These are phyloP conservation scores for Gasterosteus aculeatus DNA, from an alignment of 2,113 vertebrate genomes.

Conservation along the genomic window DNA sequence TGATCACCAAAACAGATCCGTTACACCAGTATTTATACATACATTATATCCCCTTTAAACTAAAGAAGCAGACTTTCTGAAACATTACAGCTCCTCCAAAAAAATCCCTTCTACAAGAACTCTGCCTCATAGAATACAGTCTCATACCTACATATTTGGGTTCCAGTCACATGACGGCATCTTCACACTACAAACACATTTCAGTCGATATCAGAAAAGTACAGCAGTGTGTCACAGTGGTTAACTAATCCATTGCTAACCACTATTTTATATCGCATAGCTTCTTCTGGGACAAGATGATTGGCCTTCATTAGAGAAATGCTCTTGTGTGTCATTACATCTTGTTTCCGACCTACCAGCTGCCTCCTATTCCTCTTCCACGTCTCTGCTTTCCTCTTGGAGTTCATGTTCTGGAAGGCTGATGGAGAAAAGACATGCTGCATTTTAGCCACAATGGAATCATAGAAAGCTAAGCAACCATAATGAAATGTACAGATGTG, in stretches of 20 bases:
- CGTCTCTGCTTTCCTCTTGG: conserved; percentile 99
- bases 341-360: conserved; percentile 82
- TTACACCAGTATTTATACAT: no score
- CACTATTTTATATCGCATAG: no score
- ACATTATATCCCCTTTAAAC: not conserved
- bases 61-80: not conserved
- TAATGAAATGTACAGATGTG: no score
- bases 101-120: not conserved
- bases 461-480: not conserved
- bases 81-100: not conserved
- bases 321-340: not conserved
- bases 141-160: not conserved
- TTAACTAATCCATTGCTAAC: not conserved
- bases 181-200: no score
- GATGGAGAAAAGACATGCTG: conserved; percentile 18
- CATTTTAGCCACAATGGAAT: not conserved
- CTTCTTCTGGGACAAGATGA: not conserved
- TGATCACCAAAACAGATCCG: no score
- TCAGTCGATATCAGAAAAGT: no score
- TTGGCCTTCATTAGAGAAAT: not conserved
- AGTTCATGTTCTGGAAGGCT: conserved; percentile 99
- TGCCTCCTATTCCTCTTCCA: conserved; percentile 98
- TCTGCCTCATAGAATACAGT: not conserved
- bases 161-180: not conserved
- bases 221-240: no score